A percentile compares a stretch with the other conserved stretches of the same genome.
Conservation (phyloP, 2,113 vertebrate genomes). For the Pedionomus torquatus region DNA sequence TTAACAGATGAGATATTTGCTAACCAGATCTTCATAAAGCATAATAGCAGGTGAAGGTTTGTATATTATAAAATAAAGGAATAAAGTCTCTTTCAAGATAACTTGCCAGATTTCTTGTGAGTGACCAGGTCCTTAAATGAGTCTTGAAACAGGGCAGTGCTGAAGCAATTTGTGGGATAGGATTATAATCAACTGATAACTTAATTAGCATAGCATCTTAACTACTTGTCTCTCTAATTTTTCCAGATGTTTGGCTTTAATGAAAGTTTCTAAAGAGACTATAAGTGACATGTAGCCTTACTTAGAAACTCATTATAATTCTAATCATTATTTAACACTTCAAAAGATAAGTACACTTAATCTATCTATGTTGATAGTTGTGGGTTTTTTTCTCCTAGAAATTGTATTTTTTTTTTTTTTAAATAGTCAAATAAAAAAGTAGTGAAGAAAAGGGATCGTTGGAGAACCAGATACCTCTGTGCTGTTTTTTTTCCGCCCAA, state of each 20-base stretch:
- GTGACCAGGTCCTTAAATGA: background rate
- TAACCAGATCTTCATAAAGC: background rate
- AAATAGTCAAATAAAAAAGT: background rate
- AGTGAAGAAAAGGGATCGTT: background rate
- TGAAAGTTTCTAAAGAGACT: conserved; percentile 5
- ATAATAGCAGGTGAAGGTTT: background rate
- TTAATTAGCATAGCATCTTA: conserved; percentile 42
- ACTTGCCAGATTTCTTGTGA: background rate
- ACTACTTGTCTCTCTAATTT: background rate
- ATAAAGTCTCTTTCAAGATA: background rate
- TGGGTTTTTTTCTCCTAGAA: background rate
- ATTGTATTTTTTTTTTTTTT: background rate
- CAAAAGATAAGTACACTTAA: background rate
- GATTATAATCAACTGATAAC: conserved; percentile 24
- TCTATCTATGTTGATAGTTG: background rate
- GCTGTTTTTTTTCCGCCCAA: background rate
- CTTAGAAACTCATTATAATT: background rate
- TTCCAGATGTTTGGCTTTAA: conserved; percentile 39
- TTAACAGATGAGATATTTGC: background rate
- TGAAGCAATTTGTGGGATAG: background rate
- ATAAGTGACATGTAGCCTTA: background rate
- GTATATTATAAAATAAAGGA: background rate
- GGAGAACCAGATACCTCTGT: background rate
- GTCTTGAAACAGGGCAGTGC: background rate
- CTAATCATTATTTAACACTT: background rate